Percentiles rank a stretch among this genome's conserved stretches.
These are phyloP conservation scores for Diachasmimorpha longicaudata DNA, from an alignment of 1,140 invertebrate genomes.

Conservation along the genomic window DNA sequence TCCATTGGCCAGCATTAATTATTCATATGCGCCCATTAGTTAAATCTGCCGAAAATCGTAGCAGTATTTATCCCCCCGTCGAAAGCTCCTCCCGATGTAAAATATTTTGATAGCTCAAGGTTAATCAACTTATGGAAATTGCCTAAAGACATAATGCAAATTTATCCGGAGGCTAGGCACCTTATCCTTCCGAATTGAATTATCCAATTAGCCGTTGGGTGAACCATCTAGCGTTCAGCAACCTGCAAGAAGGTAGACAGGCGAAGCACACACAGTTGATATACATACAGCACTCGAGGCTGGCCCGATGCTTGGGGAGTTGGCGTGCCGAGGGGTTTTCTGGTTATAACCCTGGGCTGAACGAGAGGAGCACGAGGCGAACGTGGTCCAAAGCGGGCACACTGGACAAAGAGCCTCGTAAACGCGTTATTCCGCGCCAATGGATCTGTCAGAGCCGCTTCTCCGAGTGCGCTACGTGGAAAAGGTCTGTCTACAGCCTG, in stretches of 20 bases:
- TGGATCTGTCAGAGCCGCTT: conserved; percentile 61
- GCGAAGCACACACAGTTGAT: background rate
- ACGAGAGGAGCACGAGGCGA: conserved; percentile 41
- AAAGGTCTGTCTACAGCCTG: conserved; percentile 45
- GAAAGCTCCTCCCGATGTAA: background rate
- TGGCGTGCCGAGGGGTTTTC: background rate
- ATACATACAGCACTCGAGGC: background rate
- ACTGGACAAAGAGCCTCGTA: conserved; percentile 61
- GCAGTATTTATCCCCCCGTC: too few relatives aligned
- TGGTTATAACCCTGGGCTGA: background rate
- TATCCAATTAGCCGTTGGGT: conserved; percentile 38
- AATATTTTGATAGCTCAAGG: background rate
- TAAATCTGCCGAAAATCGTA: too few relatives aligned
- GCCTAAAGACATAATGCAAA: background rate
- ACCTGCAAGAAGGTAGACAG: conserved; percentile 4
- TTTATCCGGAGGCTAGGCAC: background rate
- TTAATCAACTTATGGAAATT: background rate
- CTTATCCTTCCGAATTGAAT: conserved; percentile 37
- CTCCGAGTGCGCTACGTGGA: conserved; percentile 50
- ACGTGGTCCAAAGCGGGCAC: conserved; percentile 52
- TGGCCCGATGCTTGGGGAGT: background rate
- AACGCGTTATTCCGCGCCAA: conserved; percentile 65
- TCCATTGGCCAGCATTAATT: too few relatives aligned
- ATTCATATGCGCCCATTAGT: too few relatives aligned
- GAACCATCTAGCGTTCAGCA: background rate